Base-by-base conservation (phyloP, 2,113 vertebrate species). In the Martes martes region DNA sequence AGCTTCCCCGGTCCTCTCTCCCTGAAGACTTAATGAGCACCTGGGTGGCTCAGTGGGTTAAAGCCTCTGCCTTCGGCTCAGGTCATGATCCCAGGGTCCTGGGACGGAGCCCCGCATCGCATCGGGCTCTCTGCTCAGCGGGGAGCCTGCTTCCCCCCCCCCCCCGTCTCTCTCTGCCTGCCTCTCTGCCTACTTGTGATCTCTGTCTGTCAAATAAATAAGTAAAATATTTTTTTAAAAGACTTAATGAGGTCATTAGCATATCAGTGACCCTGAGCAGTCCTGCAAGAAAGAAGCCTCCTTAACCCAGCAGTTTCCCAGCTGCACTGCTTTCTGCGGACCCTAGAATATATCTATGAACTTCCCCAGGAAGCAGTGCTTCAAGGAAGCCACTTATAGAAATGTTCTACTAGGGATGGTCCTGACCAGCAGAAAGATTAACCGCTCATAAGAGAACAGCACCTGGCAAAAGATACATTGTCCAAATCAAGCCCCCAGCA, bases 311-410 rank as follows among this genome's bases (percentile, higher is more conserved):
- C n/a, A 59, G 84, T 52, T 55, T 91, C 57, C 36, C 57, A 85
- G 67, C 33, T 36, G 55, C 23, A 79, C 84, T 15, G 2, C 5
- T 59, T 80, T 63, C 16, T 69, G 50, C 31, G 86, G 65, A 31
- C 42, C 39, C 74, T 15, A 50, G 39, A n/a, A 61, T 19, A 83
- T 45, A 87, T 45, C 61, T 87, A 26, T 36, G 33, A 74, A 63
- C 6, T 39, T 91, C n/a, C 63, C 74, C 63, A 6, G 42, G 42
- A 90, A 92, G 69, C 6, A 79, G 47, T 59, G 9, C 69, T 94
- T 95, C 74, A 86, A 76, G 76, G 55, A 97, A 95, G 57, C 15
- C 45, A 63, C 59, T 83, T 82, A 89, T 7, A 69, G 67, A 88
- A 84, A 84, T 23, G 85, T 76, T 96, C 55, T 74, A 26, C 19